Evolutionary conservation across 2,113 vertebrate species (phyloP), one percentile per base, ranked within the genome.

Genomic region (Phoenicopterus ruber): DNA sequence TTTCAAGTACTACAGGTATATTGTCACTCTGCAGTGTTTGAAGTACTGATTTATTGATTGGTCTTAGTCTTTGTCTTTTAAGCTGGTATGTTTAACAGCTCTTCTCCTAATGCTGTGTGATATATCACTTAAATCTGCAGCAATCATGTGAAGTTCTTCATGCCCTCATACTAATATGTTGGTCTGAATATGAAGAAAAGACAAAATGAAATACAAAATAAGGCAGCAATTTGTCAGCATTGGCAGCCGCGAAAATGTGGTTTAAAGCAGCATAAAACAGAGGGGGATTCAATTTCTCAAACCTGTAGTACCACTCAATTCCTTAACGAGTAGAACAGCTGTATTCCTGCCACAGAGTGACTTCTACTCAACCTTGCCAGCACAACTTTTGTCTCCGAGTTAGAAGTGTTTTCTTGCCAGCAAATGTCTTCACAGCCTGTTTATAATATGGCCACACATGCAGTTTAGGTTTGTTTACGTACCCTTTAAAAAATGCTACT

Each of bases 201-300:
- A 67, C 59, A 92, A 81, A 96, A 93, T 36, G 7, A 90, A 92
- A 67, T 65, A 65, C 63, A 83, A 92, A 97, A 94, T 54, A 49
- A 87, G 49, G 16, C 83, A 55, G 49, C 58, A 58, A 89, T 93
- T 97, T 87, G 10, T 83, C 74, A 96, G 89, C 70, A 81, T n/a
- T 93, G 86, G 47, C 70, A 96, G 63, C 76, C 29, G 10, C 57
- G 12, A 96, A 96, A 93, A 54, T 81, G 50, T 65, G 26, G 47
- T 94, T 93, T 97, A 93, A 95, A 67, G 32, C 31, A 96, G n/a
- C 81, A 88, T 91, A 90, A 88, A 95, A 49, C 69, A 84, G 82
- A 72, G 88, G 31, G 36, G n/a, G 29, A 83, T 86, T 90, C 52
- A 54, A 69, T 93, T 94, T 81, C 77, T 90, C 18, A 93, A 90